Evolutionary conservation across 1,140 invertebrate genomes (phyloP).

Genomic region (Popillia japonica): DNA sequence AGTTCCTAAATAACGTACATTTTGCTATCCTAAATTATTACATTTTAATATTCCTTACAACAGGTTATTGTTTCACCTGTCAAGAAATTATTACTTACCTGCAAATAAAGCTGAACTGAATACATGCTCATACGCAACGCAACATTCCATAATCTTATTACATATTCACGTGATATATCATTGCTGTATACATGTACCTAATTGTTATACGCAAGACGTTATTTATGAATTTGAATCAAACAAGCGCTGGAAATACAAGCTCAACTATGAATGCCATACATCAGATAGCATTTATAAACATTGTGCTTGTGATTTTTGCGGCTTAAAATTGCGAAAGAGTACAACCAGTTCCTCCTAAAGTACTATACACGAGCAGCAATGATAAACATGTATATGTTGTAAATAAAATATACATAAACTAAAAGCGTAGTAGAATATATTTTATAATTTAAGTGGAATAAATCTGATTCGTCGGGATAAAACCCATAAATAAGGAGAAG

Average conservation of each 20-base stretch:
- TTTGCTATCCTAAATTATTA: not conserved
- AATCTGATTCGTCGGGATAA: constrained; percentile 48
- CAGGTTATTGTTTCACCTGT: not conserved
- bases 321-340: constrained; percentile 26
- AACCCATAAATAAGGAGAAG: constrained; percentile 45
- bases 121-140: not conserved
- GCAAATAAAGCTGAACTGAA: constrained; percentile 11
- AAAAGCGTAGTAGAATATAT: constrained; percentile 37
- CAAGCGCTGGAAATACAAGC: constrained; percentile 17
- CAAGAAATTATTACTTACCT: constrained; percentile 13
- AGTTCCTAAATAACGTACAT: too few species aligned
- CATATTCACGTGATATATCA: constrained; percentile 30
- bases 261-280: constrained; percentile 3
- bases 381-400: constrained; percentile 32
- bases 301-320: not conserved
- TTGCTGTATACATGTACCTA: constrained; percentile 5
- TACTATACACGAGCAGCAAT: not conserved
- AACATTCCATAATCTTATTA: constrained; percentile 32
- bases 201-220: constrained; percentile 33
- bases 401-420: constrained; percentile 37
- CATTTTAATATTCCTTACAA: not conserved
- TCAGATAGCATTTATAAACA: constrained; percentile 34
- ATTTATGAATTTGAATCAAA: constrained; percentile 35
- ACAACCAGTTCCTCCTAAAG: constrained; percentile 1
- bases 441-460: constrained; percentile 46